Evolutionary conservation across 1,140 invertebrate species (phyloP), one percentile per base, ranked within the genome.

Genomic region (Penaeus indicus): DNA sequence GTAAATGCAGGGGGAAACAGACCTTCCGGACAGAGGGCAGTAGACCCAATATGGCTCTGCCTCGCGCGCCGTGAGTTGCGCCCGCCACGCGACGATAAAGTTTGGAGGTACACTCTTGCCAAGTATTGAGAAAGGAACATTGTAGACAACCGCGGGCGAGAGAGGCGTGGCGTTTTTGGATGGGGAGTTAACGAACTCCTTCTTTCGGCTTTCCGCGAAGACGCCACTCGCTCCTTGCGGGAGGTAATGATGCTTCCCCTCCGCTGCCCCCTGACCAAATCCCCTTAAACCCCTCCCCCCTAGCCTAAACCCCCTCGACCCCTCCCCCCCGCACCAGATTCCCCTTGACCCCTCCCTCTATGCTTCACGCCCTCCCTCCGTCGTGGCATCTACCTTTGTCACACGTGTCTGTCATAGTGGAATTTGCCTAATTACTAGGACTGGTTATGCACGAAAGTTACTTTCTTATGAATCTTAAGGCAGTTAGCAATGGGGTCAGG

Each of bases 111-210:
- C 63, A 54, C 61, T 79, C 77, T 80, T 80, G 11, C 25, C 38
- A 80, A 80, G 78, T 80, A 80, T 80, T 80, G 78, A 80, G 38
- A 42, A 47, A 47, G 77, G 77, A 60, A 80, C 78, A 80, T 80
- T 80, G 78, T 80, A 61, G 78, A 80, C 78, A 60, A 60, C 38
- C 47, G 47, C 47, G 47, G 78, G 78, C 78, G 22, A 80, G 78
- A 80, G 27, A 60, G 78, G 22, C 21, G n/a, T 60, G 61, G 61
- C 10, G 5, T 77, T 27, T n/a, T 54, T 54, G 8, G 54, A 54
- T 16, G 54, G 54, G 16, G 54, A 54, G 54, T 54, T 54, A 54
- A 54, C 54, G 54, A 54, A 54, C 54, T 54, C 54, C 54, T 54
- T 54, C 54, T 54, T 54, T 54, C 16, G 54, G 54, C 54, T 54